Percentiles rank a stretch among this genome's conserved stretches.
These are phyloP conservation scores for Notothenia coriiceps DNA, from an alignment of 2,113 vertebrate species.

Conservation along the genomic window DNA sequence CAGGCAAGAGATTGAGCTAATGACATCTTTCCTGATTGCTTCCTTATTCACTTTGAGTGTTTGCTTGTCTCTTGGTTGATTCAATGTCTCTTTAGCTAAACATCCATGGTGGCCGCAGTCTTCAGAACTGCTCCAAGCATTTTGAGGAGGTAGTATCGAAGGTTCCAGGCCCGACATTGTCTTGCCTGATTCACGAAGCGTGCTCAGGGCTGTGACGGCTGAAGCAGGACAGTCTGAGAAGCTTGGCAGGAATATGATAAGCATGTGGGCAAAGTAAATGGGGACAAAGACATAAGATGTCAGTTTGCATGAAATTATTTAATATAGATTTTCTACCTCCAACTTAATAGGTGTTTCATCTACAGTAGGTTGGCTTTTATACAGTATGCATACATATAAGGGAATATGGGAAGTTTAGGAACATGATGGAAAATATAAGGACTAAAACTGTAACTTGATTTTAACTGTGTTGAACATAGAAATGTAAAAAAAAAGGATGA, in stretches of 20 bases:
- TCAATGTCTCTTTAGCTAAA: conserved; percentile 60
- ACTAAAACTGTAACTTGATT: background rate
- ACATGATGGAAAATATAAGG: background rate
- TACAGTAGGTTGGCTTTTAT: background rate
- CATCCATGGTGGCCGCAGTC: conserved; percentile 81
- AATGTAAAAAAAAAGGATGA: background rate
- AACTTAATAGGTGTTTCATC: background rate
- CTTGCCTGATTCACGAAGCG: conserved; percentile 23
- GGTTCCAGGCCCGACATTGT: conserved; percentile 83
- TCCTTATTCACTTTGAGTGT: background rate
- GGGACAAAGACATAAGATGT: background rate
- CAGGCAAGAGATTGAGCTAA: background rate
- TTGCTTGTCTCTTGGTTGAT: conserved; percentile 5
- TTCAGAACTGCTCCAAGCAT: conserved; percentile 84
- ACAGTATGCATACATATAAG: background rate
- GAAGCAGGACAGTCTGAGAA: conserved; percentile 29
- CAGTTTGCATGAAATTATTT: background rate
- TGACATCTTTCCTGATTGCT: background rate
- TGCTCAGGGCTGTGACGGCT: background rate
- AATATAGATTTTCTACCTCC: background rate
- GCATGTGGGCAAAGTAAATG: conserved; percentile 10
- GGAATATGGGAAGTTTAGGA: no score
- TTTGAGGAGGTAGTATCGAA: conserved; percentile 80
- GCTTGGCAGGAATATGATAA: conserved; percentile 52
- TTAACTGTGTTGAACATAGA: background rate